These are phyloP conservation scores for Xyrichtys novacula DNA, from an alignment of 2,797 vertebrate species.

Conservation along the genomic window DNA sequence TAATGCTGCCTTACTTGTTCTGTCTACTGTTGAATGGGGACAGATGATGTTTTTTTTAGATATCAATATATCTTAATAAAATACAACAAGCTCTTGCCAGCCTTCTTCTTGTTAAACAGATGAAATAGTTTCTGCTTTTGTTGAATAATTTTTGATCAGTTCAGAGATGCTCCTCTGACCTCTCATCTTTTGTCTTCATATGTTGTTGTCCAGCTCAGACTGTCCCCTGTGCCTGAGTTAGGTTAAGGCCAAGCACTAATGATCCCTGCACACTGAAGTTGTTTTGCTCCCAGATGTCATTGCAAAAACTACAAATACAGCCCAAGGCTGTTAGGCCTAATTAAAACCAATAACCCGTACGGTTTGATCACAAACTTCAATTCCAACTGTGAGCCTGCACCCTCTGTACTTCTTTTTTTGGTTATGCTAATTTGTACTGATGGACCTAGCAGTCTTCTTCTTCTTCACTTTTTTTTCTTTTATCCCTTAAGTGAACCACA, in stretches of 20 bases:
- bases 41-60: neutral
- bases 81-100: neutral
- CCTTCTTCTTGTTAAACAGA: neutral
- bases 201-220: slow-evolving; percentile 24
- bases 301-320: slow-evolving; percentile 54
- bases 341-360: slow-evolving; percentile 63
- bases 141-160: neutral
- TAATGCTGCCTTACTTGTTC: neutral
- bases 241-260: slow-evolving; percentile 19
- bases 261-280: slow-evolving; percentile 31
- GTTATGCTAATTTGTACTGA: slow-evolving; percentile 50
- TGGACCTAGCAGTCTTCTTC: slow-evolving; percentile 17
- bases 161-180: neutral
- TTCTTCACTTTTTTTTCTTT: slow-evolving; percentile 8
- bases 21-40: neutral
- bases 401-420: slow-evolving; percentile 26
- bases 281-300: slow-evolving; percentile 50
- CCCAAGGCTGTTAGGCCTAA: slow-evolving; percentile 54
- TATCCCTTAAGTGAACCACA: slow-evolving; percentile 34
- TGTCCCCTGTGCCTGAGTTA: slow-evolving; percentile 18
- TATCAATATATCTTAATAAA: neutral
- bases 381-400: slow-evolving; percentile 35
- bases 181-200: neutral
- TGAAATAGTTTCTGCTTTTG: neutral
- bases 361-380: slow-evolving; percentile 62